Evolutionary conservation across 2,888 invertebrate species (phyloP).

Genomic region (Eulithis testata): DNA sequence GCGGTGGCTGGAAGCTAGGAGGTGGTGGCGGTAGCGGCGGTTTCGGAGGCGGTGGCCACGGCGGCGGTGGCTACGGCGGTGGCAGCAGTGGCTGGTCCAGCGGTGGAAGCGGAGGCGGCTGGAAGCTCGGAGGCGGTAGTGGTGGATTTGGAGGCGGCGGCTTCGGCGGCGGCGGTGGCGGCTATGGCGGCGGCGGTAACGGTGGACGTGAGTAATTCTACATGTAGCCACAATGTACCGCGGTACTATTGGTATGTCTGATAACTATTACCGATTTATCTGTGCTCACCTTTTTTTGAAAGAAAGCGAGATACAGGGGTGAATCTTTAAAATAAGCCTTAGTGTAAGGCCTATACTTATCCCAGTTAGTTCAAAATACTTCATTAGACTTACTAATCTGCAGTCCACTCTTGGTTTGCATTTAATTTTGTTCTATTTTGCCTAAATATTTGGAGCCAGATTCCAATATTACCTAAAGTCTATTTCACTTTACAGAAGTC

Average conservation of each 20-base stretch:
- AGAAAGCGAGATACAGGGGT: too few species aligned
- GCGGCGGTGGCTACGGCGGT: constrained; percentile 4
- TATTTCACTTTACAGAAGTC: constrained; percentile 55
- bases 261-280: too few species aligned
- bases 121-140: constrained; percentile 1
- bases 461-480: not conserved
- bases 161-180: constrained; percentile 48
- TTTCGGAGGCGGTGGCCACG: constrained; percentile 30
- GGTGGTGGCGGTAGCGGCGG: constrained; percentile 55
- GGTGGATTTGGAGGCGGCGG: not conserved
- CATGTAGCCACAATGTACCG: not conserved
- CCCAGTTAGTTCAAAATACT: too few species aligned
- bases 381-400: not conserved
- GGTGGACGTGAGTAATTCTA: constrained; percentile 49
- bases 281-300: too few species aligned
- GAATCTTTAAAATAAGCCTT: too few species aligned
- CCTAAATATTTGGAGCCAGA: too few species aligned
- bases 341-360: too few species aligned
- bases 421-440: not conserved
- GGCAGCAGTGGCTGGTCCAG: constrained; percentile 35
- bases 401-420: too few species aligned
- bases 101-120: constrained; percentile 53
- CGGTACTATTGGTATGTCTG: not conserved
- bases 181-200: constrained; percentile 36
- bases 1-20: constrained; percentile 47